phyloP scores from a whole-genome alignment of 2,888 invertebrate genomes.

The Trichacis sp. region DNA sequence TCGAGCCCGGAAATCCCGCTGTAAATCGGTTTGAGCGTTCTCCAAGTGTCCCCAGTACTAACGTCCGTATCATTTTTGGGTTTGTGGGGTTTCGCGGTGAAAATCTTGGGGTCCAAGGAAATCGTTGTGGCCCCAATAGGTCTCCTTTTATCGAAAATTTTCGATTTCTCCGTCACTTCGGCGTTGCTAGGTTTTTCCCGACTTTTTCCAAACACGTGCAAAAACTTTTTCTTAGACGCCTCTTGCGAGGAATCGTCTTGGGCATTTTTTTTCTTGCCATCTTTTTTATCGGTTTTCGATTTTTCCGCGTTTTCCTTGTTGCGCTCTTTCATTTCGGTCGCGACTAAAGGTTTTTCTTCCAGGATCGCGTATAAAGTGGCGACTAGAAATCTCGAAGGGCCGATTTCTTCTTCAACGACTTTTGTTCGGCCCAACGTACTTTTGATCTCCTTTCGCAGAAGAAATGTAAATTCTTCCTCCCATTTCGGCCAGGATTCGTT shows the following conservation, averaged over 20 bases:
- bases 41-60: constrained; percentile 80
- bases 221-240: constrained; percentile 65
- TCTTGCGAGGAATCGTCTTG: constrained; percentile 53
- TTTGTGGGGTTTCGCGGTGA: constrained; percentile 74
- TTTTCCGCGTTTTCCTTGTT: constrained; percentile 62
- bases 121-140: constrained; percentile 79
- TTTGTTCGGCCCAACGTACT: constrained; percentile 68
- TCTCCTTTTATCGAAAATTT: constrained; percentile 74
- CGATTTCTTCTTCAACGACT: constrained; percentile 73
- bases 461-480: constrained; percentile 83
- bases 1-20: constrained; percentile 74
- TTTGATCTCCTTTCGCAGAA: constrained; percentile 72
- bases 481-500: constrained; percentile 85
- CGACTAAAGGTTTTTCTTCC: constrained; percentile 71
- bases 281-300: constrained; percentile 49
- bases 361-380: constrained; percentile 78
- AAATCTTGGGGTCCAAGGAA: constrained; percentile 76
- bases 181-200: constrained; percentile 71
- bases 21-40: constrained; percentile 75
- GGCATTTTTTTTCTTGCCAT: constrained; percentile 52
- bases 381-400: constrained; percentile 76
- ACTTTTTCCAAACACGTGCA: constrained; percentile 70
- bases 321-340: constrained; percentile 64
- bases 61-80: constrained; percentile 69
- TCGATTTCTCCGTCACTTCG: constrained; percentile 68